Percentiles rank a stretch among this genome's conserved stretches.
phyloP scores from a whole-genome alignment of 2,888 invertebrate genomes.

The Hypomecis punctinalis region DNA sequence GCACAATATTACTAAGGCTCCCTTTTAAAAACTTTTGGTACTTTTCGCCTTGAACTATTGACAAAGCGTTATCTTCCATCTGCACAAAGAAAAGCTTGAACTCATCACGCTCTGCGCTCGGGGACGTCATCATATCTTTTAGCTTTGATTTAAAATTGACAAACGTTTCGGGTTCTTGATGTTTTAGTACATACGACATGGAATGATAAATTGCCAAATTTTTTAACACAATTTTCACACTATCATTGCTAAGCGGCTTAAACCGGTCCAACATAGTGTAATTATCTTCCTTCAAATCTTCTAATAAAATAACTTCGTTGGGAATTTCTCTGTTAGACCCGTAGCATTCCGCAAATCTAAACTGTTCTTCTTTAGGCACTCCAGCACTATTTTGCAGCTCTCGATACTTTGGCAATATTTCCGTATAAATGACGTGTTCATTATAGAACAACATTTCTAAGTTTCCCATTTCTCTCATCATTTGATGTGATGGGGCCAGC shows the following conservation, averaged over 20 bases:
- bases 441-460: slow-evolving; percentile 49
- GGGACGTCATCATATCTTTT: slow-evolving; percentile 38
- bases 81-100: slow-evolving; percentile 19
- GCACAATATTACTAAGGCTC: slow-evolving; percentile 28
- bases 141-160: slow-evolving; percentile 41
- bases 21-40: slow-evolving; percentile 46
- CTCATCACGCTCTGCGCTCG: slow-evolving; percentile 11
- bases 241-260: slow-evolving; percentile 49
- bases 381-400: slow-evolving; percentile 53
- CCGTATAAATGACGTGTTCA: slow-evolving; percentile 55
- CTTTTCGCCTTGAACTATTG: slow-evolving; percentile 45
- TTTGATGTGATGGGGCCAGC: slow-evolving; percentile 52
- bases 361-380: slow-evolving; percentile 49
- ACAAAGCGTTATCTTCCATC: slow-evolving; percentile 37
- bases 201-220: slow-evolving; percentile 61
- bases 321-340: slow-evolving; percentile 28
- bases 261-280: slow-evolving; percentile 57
- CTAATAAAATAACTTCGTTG: slow-evolving; percentile 46
- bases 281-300: slow-evolving; percentile 55
- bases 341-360: slow-evolving; percentile 41
- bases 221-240: slow-evolving; percentile 52
- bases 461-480: slow-evolving; percentile 41
- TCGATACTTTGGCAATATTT: slow-evolving; percentile 48
- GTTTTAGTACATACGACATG: slow-evolving; percentile 57
- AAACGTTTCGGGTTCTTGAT: slow-evolving; percentile 52